These are phyloP conservation scores for Venustaconcha ellipsiformis DNA, from an alignment of 1,140 invertebrate species.

Conservation along the genomic window DNA sequence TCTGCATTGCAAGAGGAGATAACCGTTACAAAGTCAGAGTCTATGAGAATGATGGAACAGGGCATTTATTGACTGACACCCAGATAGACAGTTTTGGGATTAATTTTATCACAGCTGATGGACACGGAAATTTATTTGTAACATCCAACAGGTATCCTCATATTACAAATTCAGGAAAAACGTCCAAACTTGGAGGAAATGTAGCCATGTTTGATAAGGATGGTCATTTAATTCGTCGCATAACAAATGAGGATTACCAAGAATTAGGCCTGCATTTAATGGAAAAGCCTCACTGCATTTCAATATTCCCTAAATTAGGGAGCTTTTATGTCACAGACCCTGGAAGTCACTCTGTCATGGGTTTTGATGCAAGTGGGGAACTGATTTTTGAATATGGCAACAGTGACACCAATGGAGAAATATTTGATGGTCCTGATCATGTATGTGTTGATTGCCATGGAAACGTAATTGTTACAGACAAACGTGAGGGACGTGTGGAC, in stretches of 20 bases:
- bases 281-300: conserved; percentile 53
- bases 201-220: conserved; percentile 53
- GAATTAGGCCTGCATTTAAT: conserved; percentile 42
- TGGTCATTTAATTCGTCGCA: conserved; percentile 40
- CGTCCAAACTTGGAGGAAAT: conserved; percentile 57
- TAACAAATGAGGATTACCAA: conserved; percentile 59
- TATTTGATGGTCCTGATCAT: conserved; percentile 57
- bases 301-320: conserved; percentile 38
- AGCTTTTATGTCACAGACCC: conserved; percentile 55
- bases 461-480: conserved; percentile 59
- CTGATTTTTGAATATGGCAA: conserved; percentile 59
- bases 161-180: conserved; percentile 28
- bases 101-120: conserved; percentile 54
- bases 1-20: conserved; percentile 54
- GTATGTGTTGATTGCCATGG: conserved; percentile 49
- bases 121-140: conserved; percentile 46
- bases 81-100: conserved; percentile 60
- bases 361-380: conserved; percentile 43
- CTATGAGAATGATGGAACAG: conserved; percentile 50
- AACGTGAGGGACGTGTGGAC: conserved; percentile 54
- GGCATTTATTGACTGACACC: conserved; percentile 45
- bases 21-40: conserved; percentile 59
- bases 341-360: conserved; percentile 51
- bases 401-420: conserved; percentile 50
- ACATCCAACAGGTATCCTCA: conserved; percentile 56